Evolutionary conservation across 2,113 vertebrate genomes (phyloP), one percentile per base, ranked within the genome.

Genomic region (Rhinoderma darwinii): DNA sequence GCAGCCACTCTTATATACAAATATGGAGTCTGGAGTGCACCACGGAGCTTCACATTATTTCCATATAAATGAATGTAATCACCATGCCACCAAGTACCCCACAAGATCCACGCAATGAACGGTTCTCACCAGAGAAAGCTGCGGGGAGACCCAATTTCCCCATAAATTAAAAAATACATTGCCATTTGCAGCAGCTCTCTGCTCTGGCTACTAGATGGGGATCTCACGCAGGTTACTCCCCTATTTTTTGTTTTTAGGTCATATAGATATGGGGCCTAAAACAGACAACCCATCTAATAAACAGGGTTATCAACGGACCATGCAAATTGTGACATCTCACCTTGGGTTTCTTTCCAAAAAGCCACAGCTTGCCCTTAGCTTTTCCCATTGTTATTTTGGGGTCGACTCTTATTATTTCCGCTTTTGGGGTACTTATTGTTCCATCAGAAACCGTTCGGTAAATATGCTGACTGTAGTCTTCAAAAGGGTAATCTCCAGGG

Each of bases 291-390:
- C 18, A 18, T 25, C 1, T 56, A 22, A 6, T 3, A 56, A 22
- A 8, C 6, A 56, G 25, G 20, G 25, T 7, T 22, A 56, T 11
- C 14, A 12, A 5, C 54, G 25, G 20, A 22, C 54, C 25, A 3
- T 61, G 32, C 12, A 61, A 11, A 25, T 1, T 27, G 6, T 27
- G 10, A 51, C 50, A 20, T 91, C 90, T 91, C 96, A 98, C 98
- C 97, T 99, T 99, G 89, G 97, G 98, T 92, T 99, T 99, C 93
- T 99, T 99, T 90, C 98, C 98, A 92, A 99, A 99, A 22, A 98
- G 96, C 98, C 98, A 99, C 83, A 99, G 95, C 86, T 99, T 99
- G 93, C 98, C 98, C 95, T 98, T 99, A 90, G 97, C 92, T 89
- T 96, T 97, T 92, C 95, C 94, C 27, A 96, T 94, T 1, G 95